Evolutionary conservation across 2,888 invertebrate species (phyloP), one percentile per base, ranked within the genome.

Genomic region (Charanyca ferruginea): DNA sequence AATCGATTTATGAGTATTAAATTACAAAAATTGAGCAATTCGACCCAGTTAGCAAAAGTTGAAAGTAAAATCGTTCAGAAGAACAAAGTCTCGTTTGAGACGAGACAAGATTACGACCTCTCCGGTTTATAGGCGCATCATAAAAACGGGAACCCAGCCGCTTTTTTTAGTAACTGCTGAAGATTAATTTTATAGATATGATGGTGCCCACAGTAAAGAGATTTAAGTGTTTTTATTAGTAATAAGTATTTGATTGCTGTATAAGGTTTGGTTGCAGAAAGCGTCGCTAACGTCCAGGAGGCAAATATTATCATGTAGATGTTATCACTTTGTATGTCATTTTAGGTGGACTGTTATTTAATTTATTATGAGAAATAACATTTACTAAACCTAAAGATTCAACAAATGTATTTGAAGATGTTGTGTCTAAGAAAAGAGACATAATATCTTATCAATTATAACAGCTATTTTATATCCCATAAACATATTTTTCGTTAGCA

Each of bases 111-210:
- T 93, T 89, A 92, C 90, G 91, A 91, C 84, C 90, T 91, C 90
- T 91, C 86, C 80, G 88, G 91, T 94, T 94, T 90, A 93, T 91
- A 89, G 87, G 77, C 84, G 85, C 73, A 85, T 90, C 87, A 91
- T 93, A 93, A 93, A 92, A 93, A 88, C 64, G 83, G 85, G 85
- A 88, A 89, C 87, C 88, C 87, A 86, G 89, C 83, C 85, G 88
- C 90, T 90, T 90, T 90, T 92, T 92, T 90, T 90, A 89, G 87
- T 84, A 89, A 89, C 87, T 86, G 85, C 84, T 83, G 69, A 78
- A 88, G 87, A 90, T 88, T 88, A 87, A 87, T 87, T 89, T 91
- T 90, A 90, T 89, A 85, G 81, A 77, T n/a, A n/a, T 84, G 81
- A 83, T 83, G 67, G 82, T 73, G 80, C 82, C 88, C 85, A 87